phyloP scores from a whole-genome alignment of 1,140 invertebrate genomes.

The Pseudomyrmex flavicornis region DNA sequence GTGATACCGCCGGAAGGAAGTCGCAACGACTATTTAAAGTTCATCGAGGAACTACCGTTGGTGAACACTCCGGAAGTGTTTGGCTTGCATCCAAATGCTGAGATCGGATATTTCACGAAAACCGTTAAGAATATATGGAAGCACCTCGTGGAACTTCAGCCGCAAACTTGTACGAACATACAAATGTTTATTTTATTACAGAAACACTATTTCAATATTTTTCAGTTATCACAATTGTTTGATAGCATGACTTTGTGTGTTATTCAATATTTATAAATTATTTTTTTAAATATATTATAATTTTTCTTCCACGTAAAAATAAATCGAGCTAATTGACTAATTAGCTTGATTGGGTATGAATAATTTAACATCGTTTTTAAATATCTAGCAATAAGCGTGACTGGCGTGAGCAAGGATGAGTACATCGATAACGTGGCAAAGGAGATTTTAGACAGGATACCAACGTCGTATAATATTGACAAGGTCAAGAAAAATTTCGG shows the following conservation, averaged over 20 bases:
- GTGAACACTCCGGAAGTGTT: constrained; percentile 94
- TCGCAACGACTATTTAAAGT: constrained; percentile 89
- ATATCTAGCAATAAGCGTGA: constrained; percentile 67
- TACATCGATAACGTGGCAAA: constrained; percentile 92
- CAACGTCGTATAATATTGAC: constrained; percentile 90
- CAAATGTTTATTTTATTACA: neutral
- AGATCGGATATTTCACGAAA: constrained; percentile 96
- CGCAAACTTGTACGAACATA: constrained; percentile 89
- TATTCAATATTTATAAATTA: neutral
- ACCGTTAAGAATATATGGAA: constrained; percentile 93
- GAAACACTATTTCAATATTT: no score
- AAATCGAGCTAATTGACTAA: no score
- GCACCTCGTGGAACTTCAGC: constrained; percentile 94
- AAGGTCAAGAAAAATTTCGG: constrained; percentile 92
- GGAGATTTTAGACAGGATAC: constrained; percentile 91
- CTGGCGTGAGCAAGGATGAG: constrained; percentile 90
- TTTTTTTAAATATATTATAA: no score
- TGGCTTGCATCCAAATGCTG: constrained; percentile 96
- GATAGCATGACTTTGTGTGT: neutral
- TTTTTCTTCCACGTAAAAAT: no score
- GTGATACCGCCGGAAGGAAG: constrained; percentile 89
- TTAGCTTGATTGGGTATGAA: neutral
- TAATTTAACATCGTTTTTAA: neutral
- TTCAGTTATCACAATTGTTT: neutral
- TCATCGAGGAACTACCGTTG: constrained; percentile 90